Evolutionary conservation across 2,888 invertebrate species (phyloP).

Genomic region (Synanthedon andrenaeformis): DNA sequence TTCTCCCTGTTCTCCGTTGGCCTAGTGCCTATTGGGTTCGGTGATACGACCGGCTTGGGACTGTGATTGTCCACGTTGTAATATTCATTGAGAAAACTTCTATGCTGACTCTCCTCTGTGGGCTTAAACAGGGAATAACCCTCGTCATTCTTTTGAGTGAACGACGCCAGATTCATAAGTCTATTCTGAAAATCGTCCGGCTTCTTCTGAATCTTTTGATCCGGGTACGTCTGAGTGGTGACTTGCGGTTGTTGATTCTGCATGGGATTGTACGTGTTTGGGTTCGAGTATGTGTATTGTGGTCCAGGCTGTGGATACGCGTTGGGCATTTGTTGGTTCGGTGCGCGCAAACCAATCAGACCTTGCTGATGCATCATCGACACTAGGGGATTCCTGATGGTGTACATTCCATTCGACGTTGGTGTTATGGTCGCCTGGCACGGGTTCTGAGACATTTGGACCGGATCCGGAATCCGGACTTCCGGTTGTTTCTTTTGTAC

Average conservation of each 20-base stretch:
- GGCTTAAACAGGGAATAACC: slow-evolving; percentile 57
- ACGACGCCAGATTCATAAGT: slow-evolving; percentile 53
- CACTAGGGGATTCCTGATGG: slow-evolving; percentile 81
- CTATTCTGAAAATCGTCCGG: slow-evolving; percentile 34
- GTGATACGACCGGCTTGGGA: slow-evolving; percentile 45
- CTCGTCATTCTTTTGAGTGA: slow-evolving; percentile 60
- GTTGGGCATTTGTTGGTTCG: slow-evolving; percentile 24
- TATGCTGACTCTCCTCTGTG: slow-evolving; percentile 34
- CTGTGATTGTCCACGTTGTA: slow-evolving; percentile 31
- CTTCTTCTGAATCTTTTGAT: slow-evolving; percentile 17
- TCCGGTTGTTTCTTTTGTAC: slow-evolving; percentile 39
- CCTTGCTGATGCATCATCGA: slow-evolving; percentile 63
- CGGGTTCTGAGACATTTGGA: slow-evolving; percentile 58
- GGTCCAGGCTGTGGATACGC: slow-evolving; percentile 30
- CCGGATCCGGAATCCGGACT: slow-evolving; percentile 54
- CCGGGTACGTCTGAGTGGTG: slow-evolving; percentile 21
- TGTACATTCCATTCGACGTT: slow-evolving; percentile 79
- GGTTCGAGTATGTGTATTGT: slow-evolving; percentile 41
- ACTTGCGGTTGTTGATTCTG: slow-evolving; percentile 12
- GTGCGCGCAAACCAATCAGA: slow-evolving; percentile 34
- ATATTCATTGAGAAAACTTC: slow-evolving; percentile 41
- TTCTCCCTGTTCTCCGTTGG: slow-evolving; percentile 25
- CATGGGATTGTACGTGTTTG: slow-evolving; percentile 29
- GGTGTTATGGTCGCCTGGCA: slow-evolving; percentile 67
- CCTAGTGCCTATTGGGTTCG: slow-evolving; percentile 55